Conservation (phyloP, 1,140 invertebrate genomes). For the Agrypnia vestita region DNA sequence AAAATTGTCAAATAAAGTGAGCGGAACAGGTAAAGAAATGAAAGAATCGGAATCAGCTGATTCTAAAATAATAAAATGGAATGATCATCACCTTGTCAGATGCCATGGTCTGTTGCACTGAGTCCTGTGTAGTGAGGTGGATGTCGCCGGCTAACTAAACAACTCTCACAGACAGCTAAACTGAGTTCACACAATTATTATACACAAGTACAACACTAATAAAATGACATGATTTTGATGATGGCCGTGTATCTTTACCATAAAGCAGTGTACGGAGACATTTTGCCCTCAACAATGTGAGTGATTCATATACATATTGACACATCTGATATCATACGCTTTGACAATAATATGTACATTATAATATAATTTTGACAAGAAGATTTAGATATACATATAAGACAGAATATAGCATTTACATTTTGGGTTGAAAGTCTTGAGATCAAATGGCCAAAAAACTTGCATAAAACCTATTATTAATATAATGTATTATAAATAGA, state of each 20-base stretch:
- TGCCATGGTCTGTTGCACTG: too few species aligned
- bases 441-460: too few species aligned
- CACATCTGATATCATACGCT: conserved; percentile 39
- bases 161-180: background rate
- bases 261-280: conserved; percentile 37
- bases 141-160: conserved; percentile 22
- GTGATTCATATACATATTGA: conserved; percentile 46
- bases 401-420: background rate
- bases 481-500: too few species aligned
- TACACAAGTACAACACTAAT: conserved; percentile 3
- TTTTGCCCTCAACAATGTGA: conserved; percentile 20
- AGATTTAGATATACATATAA: background rate
- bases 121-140: background rate
- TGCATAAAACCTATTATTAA: too few species aligned
- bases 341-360: conserved; percentile 33
- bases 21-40: too few species aligned
- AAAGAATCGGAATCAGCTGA: conserved; percentile 1
- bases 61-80: conserved; percentile 33
- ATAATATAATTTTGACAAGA: background rate
- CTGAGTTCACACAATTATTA: conserved; percentile 6
- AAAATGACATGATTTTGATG: conserved; percentile 12
- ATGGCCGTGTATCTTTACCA: conserved; percentile 23
- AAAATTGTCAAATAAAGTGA: too few species aligned
- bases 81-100: conserved; percentile 31
- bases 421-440: too few species aligned